Percentiles rank a stretch among this genome's conserved stretches.
phyloP scores from a whole-genome alignment of 1,140 invertebrate genomes.

The Fopius arisanus region DNA sequence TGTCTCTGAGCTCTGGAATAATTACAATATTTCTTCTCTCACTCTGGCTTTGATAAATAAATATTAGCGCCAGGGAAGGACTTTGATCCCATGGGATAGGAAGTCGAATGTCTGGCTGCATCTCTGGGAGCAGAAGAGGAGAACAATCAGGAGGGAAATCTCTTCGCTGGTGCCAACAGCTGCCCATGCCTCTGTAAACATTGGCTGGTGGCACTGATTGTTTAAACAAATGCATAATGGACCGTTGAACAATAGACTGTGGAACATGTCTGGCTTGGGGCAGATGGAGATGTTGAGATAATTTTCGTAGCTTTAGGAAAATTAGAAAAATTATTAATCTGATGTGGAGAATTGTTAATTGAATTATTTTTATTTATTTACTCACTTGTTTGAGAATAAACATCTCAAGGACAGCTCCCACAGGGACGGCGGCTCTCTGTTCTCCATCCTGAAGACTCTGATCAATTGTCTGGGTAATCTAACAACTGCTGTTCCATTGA shows the following conservation, averaged over 20 bases:
- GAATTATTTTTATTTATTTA: not conserved
- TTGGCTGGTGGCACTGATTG: conserved; percentile 49
- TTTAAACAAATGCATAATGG: conserved; percentile 50
- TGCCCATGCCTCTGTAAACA: conserved; percentile 56
- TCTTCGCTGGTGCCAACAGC: conserved; percentile 38
- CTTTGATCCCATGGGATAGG: not conserved
- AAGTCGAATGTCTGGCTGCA: conserved; percentile 30
- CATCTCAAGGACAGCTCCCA: conserved; percentile 54
- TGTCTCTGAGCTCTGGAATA: not conserved
- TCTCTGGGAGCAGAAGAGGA: conserved; percentile 51
- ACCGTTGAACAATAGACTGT: conserved; percentile 50
- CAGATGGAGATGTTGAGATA: conserved; percentile 18
- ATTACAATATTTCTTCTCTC: not conserved
- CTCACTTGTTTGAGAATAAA: conserved; percentile 49
- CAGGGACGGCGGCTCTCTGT: conserved; percentile 44
- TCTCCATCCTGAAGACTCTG: conserved; percentile 41
- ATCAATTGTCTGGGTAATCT: conserved; percentile 53
- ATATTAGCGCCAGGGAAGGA: not conserved
- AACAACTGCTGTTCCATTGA: conserved; percentile 37
- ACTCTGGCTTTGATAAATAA: not conserved
- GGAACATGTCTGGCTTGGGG: conserved; percentile 27
- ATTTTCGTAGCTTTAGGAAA: conserved; percentile 31
- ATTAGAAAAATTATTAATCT: not conserved
- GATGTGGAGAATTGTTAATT: conserved; percentile 5
- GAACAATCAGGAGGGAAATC: conserved; percentile 39